Evolutionary conservation across 2,113 vertebrate genomes (phyloP).

Genomic region (Orthonyx spaldingii): DNA sequence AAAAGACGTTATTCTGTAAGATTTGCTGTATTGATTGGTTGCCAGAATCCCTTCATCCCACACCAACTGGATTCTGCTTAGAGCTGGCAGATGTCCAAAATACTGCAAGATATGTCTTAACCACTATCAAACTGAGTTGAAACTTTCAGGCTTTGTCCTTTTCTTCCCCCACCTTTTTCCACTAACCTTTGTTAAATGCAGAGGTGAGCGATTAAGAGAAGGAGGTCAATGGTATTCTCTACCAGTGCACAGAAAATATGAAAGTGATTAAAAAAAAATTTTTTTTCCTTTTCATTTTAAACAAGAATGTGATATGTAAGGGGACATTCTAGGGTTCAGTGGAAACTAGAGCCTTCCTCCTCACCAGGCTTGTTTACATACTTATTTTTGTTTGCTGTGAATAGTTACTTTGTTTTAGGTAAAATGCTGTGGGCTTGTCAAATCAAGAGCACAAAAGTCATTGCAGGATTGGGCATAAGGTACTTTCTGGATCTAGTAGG

Average conservation of each 20-base stretch:
- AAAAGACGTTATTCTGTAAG: conserved; percentile 65
- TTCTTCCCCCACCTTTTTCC: not conserved
- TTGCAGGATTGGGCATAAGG: not conserved
- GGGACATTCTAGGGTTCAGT: not conserved
- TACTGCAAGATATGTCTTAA: conserved; percentile 25
- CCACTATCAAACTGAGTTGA: conserved; percentile 14
- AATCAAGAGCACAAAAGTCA: fast-evolving
- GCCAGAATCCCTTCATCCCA: conserved; percentile 64
- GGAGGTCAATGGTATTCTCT: not conserved
- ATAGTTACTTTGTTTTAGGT: not conserved
- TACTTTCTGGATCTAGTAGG: not conserved
- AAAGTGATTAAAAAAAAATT: conserved; percentile 1
- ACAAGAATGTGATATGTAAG: not conserved
- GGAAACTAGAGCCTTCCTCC: not conserved
- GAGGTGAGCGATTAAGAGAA: conserved; percentile 29
- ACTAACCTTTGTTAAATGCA: not conserved
- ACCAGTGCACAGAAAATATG: not conserved
- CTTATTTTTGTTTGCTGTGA: not conserved
- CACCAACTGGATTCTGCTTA: conserved; percentile 71
- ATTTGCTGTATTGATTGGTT: conserved; percentile 58
- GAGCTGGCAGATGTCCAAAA: conserved; percentile 64
- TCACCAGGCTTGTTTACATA: not conserved
- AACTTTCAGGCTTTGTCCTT: conserved; percentile 50
- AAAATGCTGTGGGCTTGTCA: not conserved
- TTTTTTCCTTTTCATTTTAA: not conserved